A percentile compares a stretch with the other conserved stretches of the same genome.
phyloP scores from a whole-genome alignment of 2,888 invertebrate genomes.

The Napeogenes sylphis region DNA sequence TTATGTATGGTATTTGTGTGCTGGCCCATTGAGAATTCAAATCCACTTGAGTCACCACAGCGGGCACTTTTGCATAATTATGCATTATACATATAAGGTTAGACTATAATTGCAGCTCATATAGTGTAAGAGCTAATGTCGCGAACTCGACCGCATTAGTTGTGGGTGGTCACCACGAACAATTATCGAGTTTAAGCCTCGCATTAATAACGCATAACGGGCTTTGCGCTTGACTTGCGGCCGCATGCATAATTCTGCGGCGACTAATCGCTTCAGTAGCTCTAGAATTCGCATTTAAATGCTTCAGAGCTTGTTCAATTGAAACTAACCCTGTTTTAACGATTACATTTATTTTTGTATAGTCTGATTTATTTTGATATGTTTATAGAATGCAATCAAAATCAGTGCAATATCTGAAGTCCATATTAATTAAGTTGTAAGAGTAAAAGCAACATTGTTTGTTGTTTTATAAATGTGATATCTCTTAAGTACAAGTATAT shows the following conservation, averaged over 20 bases:
- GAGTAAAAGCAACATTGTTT: too few relatives aligned
- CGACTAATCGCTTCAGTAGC: conserved; percentile 38
- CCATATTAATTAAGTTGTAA: too few relatives aligned
- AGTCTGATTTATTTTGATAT: too few relatives aligned
- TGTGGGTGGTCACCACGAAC: conserved; percentile 37
- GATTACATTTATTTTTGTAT: not conserved
- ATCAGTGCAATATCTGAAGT: too few relatives aligned
- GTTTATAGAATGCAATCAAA: too few relatives aligned
- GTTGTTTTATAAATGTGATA: too few relatives aligned
- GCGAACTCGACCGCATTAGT: conserved; percentile 42
- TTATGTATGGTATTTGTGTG: too few relatives aligned
- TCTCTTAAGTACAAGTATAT: too few relatives aligned
- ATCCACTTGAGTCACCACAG: not conserved
- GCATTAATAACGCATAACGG: conserved; percentile 53
- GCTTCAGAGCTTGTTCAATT: conserved; percentile 24
- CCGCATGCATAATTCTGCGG: conserved; percentile 44
- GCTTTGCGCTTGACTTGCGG: conserved; percentile 51
- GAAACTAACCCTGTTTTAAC: conserved; percentile 8
- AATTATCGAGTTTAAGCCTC: conserved; percentile 50
- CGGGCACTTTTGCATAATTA: not conserved
- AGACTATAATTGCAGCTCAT: conserved; percentile 8
- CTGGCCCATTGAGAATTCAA: too few relatives aligned
- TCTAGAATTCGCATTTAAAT: conserved; percentile 35
- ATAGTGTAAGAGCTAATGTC: conserved; percentile 33
- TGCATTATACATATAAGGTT: not conserved